Evolutionary conservation across 2,797 vertebrate species (phyloP), one percentile per base, ranked within the genome.

Genomic region (Sebastes itinus): DNA sequence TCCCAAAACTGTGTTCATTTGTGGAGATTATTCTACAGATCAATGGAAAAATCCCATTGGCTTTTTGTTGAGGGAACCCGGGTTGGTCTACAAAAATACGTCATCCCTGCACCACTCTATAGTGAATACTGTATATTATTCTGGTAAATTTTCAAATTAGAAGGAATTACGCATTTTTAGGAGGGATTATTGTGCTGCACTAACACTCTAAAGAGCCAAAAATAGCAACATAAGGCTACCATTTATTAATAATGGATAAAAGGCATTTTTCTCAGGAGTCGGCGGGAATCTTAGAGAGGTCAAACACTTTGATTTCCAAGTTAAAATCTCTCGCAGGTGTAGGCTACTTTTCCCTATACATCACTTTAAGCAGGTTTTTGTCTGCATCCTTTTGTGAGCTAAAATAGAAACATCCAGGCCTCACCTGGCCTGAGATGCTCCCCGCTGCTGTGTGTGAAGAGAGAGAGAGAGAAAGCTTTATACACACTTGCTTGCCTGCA

Each of bases 391-490:
- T 74, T 32, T 66, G 64, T 68, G 38, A 46, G 25, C 27, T 72
- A 0, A 68, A 83, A 84, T 58, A 2, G 4, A 80, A 58, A 77
- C 46, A 75, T 77, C 2, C 35, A 38, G 35, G 35, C 35, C 35
- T 79, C 67, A 28, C 28, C 66, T 79, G 77, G 6, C 75, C 67
- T 55, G 69, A 77, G 62, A 78, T 70, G 0, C 64, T 63, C 27
- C 0, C 3, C 9, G 63, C 63, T 80, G 68, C 35, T 64, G 35
- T 33, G 23, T 74, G 60, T 49, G 46, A 38, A 38, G 46, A 20
- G 1, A 60, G 3, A 59, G 28, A 16, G 14, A 38, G 7, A 56
- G 25, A 46, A n/a, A 14, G 7, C 23, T 76, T 38, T 46, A 22
- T 46, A 52, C 46, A 20, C 20, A 52, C 46, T 52, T n/a, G 18